A percentile compares a stretch with the other conserved stretches of the same genome.
Evolutionary conservation across 1,140 invertebrate species (phyloP).

Genomic region (Agrypnia vestita): DNA sequence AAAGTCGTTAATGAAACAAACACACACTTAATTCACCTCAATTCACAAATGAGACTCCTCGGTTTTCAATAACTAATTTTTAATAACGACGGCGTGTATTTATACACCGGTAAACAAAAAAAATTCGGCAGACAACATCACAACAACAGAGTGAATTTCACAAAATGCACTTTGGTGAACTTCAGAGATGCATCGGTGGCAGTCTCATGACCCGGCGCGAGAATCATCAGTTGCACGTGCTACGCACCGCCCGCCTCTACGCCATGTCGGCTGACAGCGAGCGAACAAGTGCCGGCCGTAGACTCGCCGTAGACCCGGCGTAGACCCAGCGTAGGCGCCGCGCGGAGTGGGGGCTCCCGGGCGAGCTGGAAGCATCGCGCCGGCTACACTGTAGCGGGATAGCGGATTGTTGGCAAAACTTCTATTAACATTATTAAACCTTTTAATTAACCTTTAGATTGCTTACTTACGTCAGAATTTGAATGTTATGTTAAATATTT

Average conservation of each 20-base stretch:
- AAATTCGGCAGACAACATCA: background rate
- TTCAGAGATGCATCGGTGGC: background rate
- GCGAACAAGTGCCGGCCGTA: conserved; percentile 33
- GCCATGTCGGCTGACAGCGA: conserved; percentile 18
- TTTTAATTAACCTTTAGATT: too few species aligned
- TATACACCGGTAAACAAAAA: background rate
- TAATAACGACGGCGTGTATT: too few species aligned
- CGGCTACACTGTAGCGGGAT: background rate
- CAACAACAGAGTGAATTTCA: background rate
- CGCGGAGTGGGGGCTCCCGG: background rate
- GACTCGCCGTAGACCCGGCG: conserved; percentile 13
- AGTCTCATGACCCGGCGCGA: background rate
- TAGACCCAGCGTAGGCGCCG: conserved; percentile 12
- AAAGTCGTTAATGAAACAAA: background rate
- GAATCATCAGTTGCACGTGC: conserved; percentile 8
- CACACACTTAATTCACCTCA: background rate
- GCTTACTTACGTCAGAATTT: too few species aligned
- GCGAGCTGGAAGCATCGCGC: background rate
- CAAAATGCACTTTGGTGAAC: conserved; percentile 1
- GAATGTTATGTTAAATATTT: too few species aligned
- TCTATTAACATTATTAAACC: too few species aligned
- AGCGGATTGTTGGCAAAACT: too few species aligned
- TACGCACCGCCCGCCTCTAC: conserved; percentile 25
- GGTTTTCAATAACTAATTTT: too few species aligned
- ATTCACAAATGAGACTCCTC: background rate